Evolutionary conservation across 1,140 invertebrate genomes (phyloP), one percentile per base, ranked within the genome.

Genomic region (Drosophila carrolli): DNA sequence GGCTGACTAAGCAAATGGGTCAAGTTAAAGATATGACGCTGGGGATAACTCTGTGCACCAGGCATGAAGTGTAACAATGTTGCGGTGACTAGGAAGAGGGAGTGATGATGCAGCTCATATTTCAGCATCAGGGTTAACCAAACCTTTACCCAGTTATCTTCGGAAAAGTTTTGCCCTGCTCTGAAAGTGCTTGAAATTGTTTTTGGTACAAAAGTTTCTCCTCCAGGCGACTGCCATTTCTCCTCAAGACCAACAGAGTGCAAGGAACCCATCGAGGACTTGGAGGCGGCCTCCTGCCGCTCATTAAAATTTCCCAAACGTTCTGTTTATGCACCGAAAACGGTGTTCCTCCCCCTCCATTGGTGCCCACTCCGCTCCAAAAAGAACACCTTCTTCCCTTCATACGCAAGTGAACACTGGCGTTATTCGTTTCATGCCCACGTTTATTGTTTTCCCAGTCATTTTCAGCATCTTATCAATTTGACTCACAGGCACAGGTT

Each of bases 391-490:
- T 38, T 29, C 55, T 4, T 32, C 19, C 10, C 23, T 61, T 60
- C 29, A 44, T 50, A 68, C 77, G 56, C 76, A 71, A 78, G 68
- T 61, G 72, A 66, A 27, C 78, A 63, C 44, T 70, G 63, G 71
- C 56, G 77, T 84, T 71, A 77, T 74, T 77, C 76, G 67, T 78
- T 89, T 84, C 80, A 88, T 89, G 80, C 80, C 77, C 84, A 84
- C 84, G 84, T 89, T 89, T 89, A 89, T 89, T 89, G 84, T 89
- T 89, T 86, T 89, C 62, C 65, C 78, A 89, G 84, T 78, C 77
- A 81, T 90, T 89, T 89, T 78, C 77, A 77, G 85, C 84, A 78
- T 89, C 85, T 89, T 89, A 89, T 89, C 85, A 89, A 89, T 89
- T 89, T 84, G 78, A 71, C 85, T 89, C 68, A 55, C 51, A 81